Evolutionary conservation across 2,113 vertebrate species (phyloP), one percentile per base, ranked within the genome.

Genomic region (Dasyprocta punctata): DNA sequence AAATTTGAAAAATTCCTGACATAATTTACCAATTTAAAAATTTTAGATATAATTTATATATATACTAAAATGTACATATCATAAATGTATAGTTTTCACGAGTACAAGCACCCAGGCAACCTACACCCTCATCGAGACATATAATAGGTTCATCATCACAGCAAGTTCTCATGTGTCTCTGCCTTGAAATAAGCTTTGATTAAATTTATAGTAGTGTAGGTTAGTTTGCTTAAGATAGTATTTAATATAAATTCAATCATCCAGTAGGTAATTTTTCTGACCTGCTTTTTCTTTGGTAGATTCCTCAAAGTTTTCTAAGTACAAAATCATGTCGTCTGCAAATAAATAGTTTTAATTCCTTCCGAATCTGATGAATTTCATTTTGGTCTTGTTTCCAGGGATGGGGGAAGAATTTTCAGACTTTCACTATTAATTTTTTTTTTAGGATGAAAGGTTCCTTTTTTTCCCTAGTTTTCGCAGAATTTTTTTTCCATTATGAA

Each of bases 311-410:
- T 47, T 47, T 77, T 77, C 71, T 88, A 93, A 81, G 60, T 60
- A 58, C 30, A 61, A 52, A 89, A 89, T 61, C 26, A 61, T 19
- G 36, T 92, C 61, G 69, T 91, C 52, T 86, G 38, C 17, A 81
- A 91, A 92, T 41, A 92, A 69, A 78, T 19, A 82, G 14, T 85
- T 94, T 90, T 78, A 65, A 24, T 89, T 56, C 61, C 19, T 83
- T 90, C 47, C 38, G 67, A 94, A 20, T 44, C 44, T 24, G 22
- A 56, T 56, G 13, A 17, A 82, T 26, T 82, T 52, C n/a, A 56
- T 56, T 82, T 81, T 56, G 36, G 20, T 24, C 33, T 26, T 82
- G 20, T 82, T 56, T 4, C 52, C 52, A 56, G 13, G 56, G 16
- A 54, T 33, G 36, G 41, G 30, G 38, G 8, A 17, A 61, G 63